Evolutionary conservation across 2,888 invertebrate species (phyloP).

Genomic region (Pinctada fucata): DNA sequence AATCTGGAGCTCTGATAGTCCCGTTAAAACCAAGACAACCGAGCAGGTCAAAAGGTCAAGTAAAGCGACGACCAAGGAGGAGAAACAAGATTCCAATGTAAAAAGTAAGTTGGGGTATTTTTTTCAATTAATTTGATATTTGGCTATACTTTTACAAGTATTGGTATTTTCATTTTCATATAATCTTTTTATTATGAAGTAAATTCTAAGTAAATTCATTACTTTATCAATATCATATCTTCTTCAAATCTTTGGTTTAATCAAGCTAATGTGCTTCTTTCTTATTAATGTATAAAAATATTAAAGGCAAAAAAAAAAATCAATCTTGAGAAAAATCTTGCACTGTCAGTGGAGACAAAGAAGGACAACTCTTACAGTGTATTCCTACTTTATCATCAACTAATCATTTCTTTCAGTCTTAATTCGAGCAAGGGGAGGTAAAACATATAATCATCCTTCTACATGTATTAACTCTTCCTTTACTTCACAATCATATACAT

Average conservation of each 20-base stretch:
- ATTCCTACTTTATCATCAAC: not conserved
- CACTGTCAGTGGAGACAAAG: no score
- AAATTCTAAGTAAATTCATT: no score
- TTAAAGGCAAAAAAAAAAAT: no score
- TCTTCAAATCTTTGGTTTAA: no score
- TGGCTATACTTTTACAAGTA: not conserved
- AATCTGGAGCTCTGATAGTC: constrained; percentile 50
- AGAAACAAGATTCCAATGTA: constrained; percentile 12
- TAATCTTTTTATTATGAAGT: no score
- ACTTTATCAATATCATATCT: no score
- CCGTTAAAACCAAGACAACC: constrained; percentile 42
- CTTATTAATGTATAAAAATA: no score
- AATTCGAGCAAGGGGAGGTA: not conserved
- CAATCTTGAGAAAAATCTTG: no score
- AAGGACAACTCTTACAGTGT: no score
- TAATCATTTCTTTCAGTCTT: not conserved
- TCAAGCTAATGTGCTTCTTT: no score
- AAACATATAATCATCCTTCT: not conserved
- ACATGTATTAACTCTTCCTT: no score
- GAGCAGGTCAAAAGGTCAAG: constrained; percentile 27
- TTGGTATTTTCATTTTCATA: not conserved
- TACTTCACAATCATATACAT: no score
- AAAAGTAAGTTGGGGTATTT: constrained; percentile 15
- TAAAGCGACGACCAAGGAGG: constrained; percentile 9
- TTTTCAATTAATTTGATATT: not conserved